Evolutionary conservation across 2,888 invertebrate species (phyloP).

Genomic region (Strigamia crassipes): DNA sequence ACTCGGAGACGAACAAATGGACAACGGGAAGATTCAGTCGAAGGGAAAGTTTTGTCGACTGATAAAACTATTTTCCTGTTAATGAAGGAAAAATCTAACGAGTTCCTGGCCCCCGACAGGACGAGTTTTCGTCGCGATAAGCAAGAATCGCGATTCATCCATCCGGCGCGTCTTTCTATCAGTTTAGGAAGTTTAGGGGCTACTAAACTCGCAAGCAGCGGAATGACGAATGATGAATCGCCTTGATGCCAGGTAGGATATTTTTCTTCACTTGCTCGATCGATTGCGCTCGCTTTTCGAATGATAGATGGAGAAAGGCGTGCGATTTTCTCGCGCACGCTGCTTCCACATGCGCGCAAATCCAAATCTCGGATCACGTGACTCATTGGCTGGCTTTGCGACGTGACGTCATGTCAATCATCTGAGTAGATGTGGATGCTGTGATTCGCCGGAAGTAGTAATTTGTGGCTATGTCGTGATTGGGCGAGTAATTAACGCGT

Average conservation of each 20-base stretch:
- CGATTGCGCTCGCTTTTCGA: background rate
- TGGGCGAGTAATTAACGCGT: background rate
- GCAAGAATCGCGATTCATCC: background rate
- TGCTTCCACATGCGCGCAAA: background rate
- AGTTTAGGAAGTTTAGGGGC: background rate
- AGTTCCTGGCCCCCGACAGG: background rate
- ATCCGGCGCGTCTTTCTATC: background rate
- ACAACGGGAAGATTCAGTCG: background rate
- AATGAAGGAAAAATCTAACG: background rate
- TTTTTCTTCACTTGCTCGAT: background rate
- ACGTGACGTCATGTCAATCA: conserved; percentile 2
- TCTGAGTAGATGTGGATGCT: background rate
- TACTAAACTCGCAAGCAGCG: background rate
- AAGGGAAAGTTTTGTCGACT: background rate
- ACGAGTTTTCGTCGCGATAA: background rate
- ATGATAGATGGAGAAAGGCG: background rate
- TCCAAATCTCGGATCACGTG: background rate
- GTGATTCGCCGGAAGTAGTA: conserved; percentile 10
- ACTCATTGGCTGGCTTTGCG: background rate
- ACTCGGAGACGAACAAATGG: background rate
- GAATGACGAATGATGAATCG: background rate
- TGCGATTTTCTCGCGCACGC: background rate
- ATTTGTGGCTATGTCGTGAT: background rate
- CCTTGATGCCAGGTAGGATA: background rate
- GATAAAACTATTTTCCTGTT: conserved; percentile 10